phyloP scores from a whole-genome alignment of 2,797 vertebrate species.

The Sebastes taczanowskii region DNA sequence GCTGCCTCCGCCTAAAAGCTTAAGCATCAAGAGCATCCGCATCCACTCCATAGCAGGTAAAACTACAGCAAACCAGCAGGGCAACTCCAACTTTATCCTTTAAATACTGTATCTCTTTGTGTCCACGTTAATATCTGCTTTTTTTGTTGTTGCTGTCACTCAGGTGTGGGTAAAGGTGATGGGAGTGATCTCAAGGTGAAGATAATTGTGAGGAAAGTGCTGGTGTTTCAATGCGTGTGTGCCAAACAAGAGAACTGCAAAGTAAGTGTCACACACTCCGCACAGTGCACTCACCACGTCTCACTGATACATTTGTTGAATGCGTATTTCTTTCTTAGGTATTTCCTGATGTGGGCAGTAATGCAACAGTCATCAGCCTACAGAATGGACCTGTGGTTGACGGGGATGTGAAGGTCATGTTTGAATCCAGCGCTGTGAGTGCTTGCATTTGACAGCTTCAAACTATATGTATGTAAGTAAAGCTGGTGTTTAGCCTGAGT shows the following conservation, averaged over 20 bases:
- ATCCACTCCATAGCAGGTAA: constrained; percentile 91
- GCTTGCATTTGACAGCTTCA: background rate
- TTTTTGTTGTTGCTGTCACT: background rate
- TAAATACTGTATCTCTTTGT: background rate
- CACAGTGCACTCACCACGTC: background rate
- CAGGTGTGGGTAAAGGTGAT: constrained; percentile 92
- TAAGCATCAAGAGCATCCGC: constrained; percentile 88
- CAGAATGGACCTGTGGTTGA: constrained; percentile 86
- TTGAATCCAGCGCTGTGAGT: constrained; percentile 91
- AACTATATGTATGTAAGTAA: background rate
- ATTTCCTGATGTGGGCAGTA: constrained; percentile 87
- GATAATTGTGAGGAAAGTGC: constrained; percentile 83
- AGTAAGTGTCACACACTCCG: constrained; percentile 75
- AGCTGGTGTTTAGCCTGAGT: background rate
- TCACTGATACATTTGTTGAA: background rate
- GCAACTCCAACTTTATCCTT: background rate
- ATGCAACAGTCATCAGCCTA: constrained; percentile 86
- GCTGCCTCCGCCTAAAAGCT: constrained; percentile 85
- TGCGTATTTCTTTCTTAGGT: constrained; percentile 74
- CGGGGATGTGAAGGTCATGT: constrained; percentile 94
- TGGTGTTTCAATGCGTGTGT: constrained; percentile 86
- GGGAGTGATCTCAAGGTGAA: constrained; percentile 90
- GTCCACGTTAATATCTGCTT: background rate
- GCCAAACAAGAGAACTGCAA: constrained; percentile 86
- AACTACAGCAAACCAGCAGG: background rate